These are phyloP conservation scores for Nyleta sp. DNA, from an alignment of 2,888 invertebrate genomes.

Conservation along the genomic window DNA sequence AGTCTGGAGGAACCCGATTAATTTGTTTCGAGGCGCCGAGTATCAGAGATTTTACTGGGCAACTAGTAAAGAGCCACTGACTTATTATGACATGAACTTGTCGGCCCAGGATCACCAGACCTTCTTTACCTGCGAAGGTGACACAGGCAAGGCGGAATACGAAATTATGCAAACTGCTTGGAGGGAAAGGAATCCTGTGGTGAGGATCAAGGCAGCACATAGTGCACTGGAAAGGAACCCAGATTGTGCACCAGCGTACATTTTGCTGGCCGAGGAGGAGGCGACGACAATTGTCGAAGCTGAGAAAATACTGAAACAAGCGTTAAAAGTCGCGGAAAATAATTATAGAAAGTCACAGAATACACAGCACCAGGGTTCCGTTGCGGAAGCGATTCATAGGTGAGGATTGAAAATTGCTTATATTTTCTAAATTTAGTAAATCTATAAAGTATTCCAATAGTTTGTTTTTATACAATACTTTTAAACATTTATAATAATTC, in stretches of 20 bases:
- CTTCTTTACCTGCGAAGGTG: slow-evolving; percentile 96
- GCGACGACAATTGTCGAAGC: slow-evolving; percentile 95
- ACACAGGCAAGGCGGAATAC: slow-evolving; percentile 93
- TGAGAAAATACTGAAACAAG: slow-evolving; percentile 92
- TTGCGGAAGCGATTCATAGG: slow-evolving; percentile 90
- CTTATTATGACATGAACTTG: slow-evolving; percentile 99
- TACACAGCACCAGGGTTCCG: slow-evolving; percentile 89
- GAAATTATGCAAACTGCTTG: slow-evolving; percentile 98
- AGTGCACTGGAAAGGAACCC: slow-evolving; percentile 93
- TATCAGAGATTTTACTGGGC: slow-evolving; percentile 97
- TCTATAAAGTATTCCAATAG: no score
- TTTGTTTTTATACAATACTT: no score
- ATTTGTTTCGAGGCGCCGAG: slow-evolving; percentile 97
- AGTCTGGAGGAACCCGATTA: slow-evolving; percentile 98
- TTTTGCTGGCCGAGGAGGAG: slow-evolving; percentile 98
- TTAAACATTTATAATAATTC: no score
- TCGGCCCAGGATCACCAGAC: slow-evolving; percentile 99
- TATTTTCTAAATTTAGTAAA: no score
- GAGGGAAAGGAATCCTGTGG: slow-evolving; percentile 96
- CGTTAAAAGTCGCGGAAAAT: slow-evolving; percentile 92
- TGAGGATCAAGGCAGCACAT: slow-evolving; percentile 95
- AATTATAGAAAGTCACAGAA: slow-evolving; percentile 92
- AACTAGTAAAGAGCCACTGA: slow-evolving; percentile 96
- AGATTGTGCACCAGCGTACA: slow-evolving; percentile 97
- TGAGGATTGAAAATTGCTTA: neutral